Evolutionary conservation across 2,113 vertebrate genomes (phyloP).

Genomic region (Heloderma charlesbogerti): DNA sequence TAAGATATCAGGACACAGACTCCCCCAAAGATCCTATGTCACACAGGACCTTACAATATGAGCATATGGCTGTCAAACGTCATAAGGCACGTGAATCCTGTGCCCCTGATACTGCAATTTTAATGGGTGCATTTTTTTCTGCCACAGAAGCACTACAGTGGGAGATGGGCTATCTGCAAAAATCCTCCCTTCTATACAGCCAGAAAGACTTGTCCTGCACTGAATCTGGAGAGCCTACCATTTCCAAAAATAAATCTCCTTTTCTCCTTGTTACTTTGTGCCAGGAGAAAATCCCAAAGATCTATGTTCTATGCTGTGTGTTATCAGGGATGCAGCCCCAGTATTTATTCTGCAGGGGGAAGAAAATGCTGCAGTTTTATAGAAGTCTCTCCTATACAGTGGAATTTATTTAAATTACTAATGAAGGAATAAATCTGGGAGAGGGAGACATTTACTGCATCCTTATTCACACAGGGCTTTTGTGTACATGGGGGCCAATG

Average conservation of each 20-base stretch:
- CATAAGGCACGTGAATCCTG: neutral
- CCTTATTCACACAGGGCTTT: constrained; percentile 56
- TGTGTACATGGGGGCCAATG: constrained; percentile 21
- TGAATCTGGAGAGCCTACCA: neutral
- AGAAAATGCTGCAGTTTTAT: constrained; percentile 43
- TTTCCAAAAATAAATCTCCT: constrained; percentile 1
- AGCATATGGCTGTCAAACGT: neutral
- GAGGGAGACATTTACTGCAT: constrained; percentile 64
- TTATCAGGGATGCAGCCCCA: constrained; percentile 38
- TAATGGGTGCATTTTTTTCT: neutral
- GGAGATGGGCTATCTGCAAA: neutral
- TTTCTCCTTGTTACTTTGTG: neutral
- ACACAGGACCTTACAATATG: neutral
- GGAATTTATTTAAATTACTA: constrained; percentile 68
- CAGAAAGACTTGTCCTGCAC: neutral
- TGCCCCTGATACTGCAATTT: neutral
- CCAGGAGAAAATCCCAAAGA: fast-evolving
- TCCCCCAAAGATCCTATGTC: neutral
- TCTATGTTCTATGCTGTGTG: neutral
- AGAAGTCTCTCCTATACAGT: constrained; percentile 57
- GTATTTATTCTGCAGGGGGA: neutral
- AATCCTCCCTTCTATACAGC: neutral
- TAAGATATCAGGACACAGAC: neutral
- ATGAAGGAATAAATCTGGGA: constrained; percentile 73
- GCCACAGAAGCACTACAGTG: neutral